Evolutionary conservation across 2,113 vertebrate genomes (phyloP).

Genomic region (Eretmochelys imbricata): DNA sequence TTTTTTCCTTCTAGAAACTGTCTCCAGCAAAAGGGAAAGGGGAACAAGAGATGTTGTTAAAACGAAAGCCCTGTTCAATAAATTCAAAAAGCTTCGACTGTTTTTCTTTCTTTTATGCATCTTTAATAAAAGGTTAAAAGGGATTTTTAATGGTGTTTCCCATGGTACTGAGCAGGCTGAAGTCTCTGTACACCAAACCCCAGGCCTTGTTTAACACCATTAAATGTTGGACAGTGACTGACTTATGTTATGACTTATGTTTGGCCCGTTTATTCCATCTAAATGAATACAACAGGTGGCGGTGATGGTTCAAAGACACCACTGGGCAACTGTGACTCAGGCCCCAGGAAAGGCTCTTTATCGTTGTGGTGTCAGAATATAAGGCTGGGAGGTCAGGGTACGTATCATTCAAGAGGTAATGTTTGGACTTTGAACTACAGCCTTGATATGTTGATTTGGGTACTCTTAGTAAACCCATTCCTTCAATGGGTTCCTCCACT

Average conservation of each 20-base stretch:
- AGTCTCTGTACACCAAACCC: background rate
- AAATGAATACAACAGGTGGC: background rate
- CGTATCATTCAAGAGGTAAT: background rate
- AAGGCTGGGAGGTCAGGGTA: conserved; percentile 12
- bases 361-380: background rate
- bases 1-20: background rate
- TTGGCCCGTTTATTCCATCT: background rate
- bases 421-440: background rate
- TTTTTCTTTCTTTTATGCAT: background rate
- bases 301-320: background rate
- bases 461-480: background rate
- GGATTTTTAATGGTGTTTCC: background rate
- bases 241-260: background rate
- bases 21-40: background rate
- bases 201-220: background rate
- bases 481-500: background rate
- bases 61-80: background rate
- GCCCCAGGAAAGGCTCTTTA: background rate
- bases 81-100: background rate
- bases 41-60: background rate
- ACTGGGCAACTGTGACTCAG: background rate
- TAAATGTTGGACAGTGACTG: background rate
- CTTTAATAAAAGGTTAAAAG: background rate
- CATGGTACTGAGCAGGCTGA: background rate
- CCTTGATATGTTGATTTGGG: background rate